These are phyloP conservation scores for Orientallactaga bullata DNA, from an alignment of 2,113 vertebrate species.

Conservation along the genomic window DNA sequence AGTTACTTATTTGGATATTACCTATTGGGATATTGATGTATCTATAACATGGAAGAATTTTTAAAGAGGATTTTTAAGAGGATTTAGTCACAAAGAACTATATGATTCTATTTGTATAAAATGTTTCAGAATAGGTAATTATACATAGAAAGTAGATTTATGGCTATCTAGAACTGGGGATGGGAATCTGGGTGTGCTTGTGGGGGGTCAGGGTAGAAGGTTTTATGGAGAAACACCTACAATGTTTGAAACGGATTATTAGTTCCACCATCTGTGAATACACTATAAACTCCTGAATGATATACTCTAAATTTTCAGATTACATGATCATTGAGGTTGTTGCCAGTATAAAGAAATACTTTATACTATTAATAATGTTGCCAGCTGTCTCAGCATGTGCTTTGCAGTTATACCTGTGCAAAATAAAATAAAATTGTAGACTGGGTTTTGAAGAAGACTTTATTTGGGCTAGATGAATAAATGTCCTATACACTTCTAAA, in stretches of 20 bases:
- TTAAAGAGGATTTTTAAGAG: background rate
- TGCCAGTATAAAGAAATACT: background rate
- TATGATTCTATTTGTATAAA: background rate
- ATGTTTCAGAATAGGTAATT: background rate
- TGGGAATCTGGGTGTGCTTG: background rate
- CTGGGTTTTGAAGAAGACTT: background rate
- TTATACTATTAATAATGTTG: background rate
- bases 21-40: background rate
- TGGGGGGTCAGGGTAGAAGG: fast-evolving
- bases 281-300: background rate
- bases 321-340: background rate
- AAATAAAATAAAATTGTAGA: constrained; percentile 1
- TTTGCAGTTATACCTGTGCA: constrained; percentile 7
- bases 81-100: background rate
- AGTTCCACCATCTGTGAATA: background rate
- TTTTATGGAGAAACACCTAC: background rate
- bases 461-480: constrained; percentile 50
- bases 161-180: background rate
- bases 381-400: background rate
- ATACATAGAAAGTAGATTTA: background rate
- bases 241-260: constrained; percentile 10
- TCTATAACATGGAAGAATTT: background rate
- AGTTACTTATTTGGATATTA: too few relatives aligned
- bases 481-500: background rate
- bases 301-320: background rate